Evolutionary conservation across 2,797 vertebrate species (phyloP).

Genomic region (Pangasius mekongensis): DNA sequence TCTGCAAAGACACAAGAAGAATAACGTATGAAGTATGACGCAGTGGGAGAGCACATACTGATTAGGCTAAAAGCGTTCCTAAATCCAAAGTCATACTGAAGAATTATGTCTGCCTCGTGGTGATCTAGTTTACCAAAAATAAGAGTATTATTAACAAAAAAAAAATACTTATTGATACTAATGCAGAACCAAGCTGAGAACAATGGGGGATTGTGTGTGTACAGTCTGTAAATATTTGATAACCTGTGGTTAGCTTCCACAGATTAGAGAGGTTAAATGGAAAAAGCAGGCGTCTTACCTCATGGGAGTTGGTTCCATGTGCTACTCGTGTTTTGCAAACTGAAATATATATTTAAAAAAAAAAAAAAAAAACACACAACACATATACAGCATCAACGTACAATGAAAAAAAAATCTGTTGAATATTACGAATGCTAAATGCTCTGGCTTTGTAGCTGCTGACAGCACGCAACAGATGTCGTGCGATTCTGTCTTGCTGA

Average conservation of each 20-base stretch:
- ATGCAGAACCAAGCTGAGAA: not conserved
- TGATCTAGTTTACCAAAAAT: not conserved
- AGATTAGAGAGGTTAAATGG: conserved; percentile 12
- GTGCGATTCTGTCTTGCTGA: not conserved
- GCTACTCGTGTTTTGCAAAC: conserved; percentile 91
- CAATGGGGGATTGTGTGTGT: not conserved
- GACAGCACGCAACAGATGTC: not conserved
- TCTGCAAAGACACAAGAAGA: conserved; percentile 69
- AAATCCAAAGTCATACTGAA: not conserved
- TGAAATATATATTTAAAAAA: conserved; percentile 61
- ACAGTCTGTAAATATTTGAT: conserved; percentile 14
- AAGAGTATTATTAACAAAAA: not conserved
- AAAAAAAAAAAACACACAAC: not conserved
- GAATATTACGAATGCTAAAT: not conserved
- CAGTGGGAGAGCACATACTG: not conserved
- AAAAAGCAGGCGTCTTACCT: conserved; percentile 73
- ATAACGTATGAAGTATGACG: not conserved
- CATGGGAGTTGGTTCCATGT: conserved; percentile 87
- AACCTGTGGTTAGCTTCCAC: conserved; percentile 20
- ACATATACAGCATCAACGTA: not conserved
- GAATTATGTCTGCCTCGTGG: not conserved
- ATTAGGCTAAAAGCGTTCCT: not conserved
- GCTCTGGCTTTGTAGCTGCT: not conserved
- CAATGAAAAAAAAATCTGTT: not conserved
- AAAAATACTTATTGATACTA: not conserved